A percentile compares a stretch with the other conserved stretches of the same genome.
Evolutionary conservation across 2,888 invertebrate species (phyloP).

Genomic region (Harpagoxenus sublaevis): DNA sequence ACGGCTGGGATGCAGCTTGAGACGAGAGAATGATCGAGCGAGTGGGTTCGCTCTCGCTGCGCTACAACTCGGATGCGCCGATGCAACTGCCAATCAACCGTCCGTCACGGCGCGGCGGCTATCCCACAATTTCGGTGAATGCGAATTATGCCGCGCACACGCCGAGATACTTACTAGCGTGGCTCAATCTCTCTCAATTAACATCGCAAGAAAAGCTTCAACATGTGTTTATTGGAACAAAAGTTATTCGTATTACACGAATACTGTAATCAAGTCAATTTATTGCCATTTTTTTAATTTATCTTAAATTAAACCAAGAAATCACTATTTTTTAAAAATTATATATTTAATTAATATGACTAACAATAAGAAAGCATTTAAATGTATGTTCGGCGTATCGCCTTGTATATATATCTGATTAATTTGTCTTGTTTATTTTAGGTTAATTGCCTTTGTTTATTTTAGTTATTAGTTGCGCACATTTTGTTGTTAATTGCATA

Average conservation of each 20-base stretch:
- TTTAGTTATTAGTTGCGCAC: no score
- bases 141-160: constrained; percentile 26
- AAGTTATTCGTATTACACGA: neutral
- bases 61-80: constrained; percentile 61
- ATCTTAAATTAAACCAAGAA: neutral
- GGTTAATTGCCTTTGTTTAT: no score
- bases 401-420: no score
- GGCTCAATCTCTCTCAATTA: constrained; percentile 11
- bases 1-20: constrained; percentile 64
- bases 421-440: no score
- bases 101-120: constrained; percentile 56
- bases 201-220: neutral
- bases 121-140: constrained; percentile 42
- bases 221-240: neutral
- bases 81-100: constrained; percentile 66
- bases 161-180: constrained; percentile 15
- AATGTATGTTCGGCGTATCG: no score
- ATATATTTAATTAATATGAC: neutral
- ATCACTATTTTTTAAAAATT: neutral
- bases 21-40: constrained; percentile 73
- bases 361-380: neutral
- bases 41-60: constrained; percentile 56
- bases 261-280: neutral
- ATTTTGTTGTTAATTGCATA: no score
- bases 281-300: neutral